Evolutionary conservation across 2,888 invertebrate genomes (phyloP).

Genomic region (Eugnorisma glareosa): DNA sequence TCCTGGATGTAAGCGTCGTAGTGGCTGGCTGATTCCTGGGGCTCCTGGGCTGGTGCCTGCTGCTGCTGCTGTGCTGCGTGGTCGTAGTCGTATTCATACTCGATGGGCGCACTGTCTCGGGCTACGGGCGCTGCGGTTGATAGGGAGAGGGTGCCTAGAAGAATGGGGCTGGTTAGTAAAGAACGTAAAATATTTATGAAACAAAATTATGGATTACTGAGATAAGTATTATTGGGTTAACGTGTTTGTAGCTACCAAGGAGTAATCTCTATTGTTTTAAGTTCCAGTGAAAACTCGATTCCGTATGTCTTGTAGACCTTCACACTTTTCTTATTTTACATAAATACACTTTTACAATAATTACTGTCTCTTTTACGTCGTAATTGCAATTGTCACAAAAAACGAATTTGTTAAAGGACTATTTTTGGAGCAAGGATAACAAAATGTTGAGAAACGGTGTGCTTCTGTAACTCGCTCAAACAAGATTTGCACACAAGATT

Average conservation of each 20-base stretch:
- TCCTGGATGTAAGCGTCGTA: slow-evolving; percentile 88
- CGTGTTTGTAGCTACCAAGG: neutral
- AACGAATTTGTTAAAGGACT: neutral
- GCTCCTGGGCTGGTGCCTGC: slow-evolving; percentile 74
- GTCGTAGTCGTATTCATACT: slow-evolving; percentile 87
- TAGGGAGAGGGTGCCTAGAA: slow-evolving; percentile 78
- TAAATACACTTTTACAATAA: neutral
- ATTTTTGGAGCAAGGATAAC: slow-evolving; percentile 50
- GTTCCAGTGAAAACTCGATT: neutral
- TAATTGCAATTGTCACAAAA: neutral
- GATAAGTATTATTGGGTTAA: neutral
- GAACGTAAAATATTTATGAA: neutral
- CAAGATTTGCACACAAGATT: neutral
- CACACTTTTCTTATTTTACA: neutral
- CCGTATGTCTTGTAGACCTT: neutral
- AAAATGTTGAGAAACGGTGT: slow-evolving; percentile 39
- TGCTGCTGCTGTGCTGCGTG: slow-evolving; percentile 68
- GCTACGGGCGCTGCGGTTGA: slow-evolving; percentile 78
- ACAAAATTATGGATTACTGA: neutral
- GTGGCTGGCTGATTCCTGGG: slow-evolving; percentile 86
- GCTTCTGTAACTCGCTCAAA: slow-evolving; percentile 8
- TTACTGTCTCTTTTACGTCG: neutral
- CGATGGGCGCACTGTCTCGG: slow-evolving; percentile 74
- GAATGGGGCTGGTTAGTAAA: neutral
- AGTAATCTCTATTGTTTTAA: neutral